Evolutionary conservation across 2,888 invertebrate genomes (phyloP), one percentile per base, ranked within the genome.

Genomic region (Diaprepes abbreviatus): DNA sequence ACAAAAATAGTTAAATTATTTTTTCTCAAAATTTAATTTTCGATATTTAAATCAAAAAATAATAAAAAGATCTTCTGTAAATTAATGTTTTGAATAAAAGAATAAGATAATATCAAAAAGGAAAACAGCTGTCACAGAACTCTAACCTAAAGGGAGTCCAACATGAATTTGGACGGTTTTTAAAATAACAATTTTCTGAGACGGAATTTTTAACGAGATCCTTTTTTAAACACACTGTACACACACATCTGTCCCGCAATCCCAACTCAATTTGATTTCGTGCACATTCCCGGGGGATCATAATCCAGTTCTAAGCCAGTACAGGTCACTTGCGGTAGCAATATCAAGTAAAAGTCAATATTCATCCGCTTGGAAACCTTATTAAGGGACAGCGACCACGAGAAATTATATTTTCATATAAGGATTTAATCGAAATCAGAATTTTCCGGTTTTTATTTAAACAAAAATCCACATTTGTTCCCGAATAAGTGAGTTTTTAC

Each of bases 341-440:
- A 79, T 80, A 75, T 74, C 75, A 74, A 74, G 74, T 71, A 71
- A 82, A 84, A 83, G 83, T 84, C 85, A 83, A 84, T 84, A 84
- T 83, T 83, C 84, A 84, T 82, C 84, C 82, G 81, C 79, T 82
- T 79, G 84, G 84, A 85, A 85, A 85, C 82, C 83, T 84, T 85
- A 85, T 85, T 85, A 85, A 84, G 33, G 67, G 58, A 62, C 59
- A 48, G 55, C 59, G 59, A 36, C 57, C 48, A 62, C n/a, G 40
- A 52, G 64, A 50, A 69, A 69, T 69, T 69, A 69, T 69, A 58
- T 69, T 64, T 69, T 36, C 63, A 64, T 24, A 55, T 21, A 12
- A 19, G 31, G 38, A 40, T 54, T 52, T 63, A 54, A 63, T 63
- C 52, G 38, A 54, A 63, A 21, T 50, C 5, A 3, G 9, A 0